A percentile compares a stretch with the other conserved stretches of the same genome.
Evolutionary conservation across 2,888 invertebrate genomes (phyloP).

Genomic region (Pardosa pseudoannulata): DNA sequence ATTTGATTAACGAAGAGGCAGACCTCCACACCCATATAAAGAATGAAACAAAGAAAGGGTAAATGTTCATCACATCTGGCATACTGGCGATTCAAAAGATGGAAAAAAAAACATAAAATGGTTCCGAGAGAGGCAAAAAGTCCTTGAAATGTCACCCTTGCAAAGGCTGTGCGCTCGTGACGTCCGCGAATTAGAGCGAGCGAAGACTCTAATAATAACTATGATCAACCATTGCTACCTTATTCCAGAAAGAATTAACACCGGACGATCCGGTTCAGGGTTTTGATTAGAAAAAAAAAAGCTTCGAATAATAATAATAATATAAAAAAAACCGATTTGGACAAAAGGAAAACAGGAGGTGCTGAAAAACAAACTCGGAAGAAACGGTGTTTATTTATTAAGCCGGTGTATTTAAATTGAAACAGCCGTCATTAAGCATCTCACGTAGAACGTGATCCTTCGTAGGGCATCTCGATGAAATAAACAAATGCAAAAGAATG

Average conservation of each 20-base stretch:
- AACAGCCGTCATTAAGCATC: neutral
- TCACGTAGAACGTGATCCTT: constrained; percentile 6
- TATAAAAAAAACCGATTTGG: no score
- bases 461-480: neutral
- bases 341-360: constrained; percentile 2
- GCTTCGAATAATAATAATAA: neutral
- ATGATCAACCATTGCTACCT: constrained; percentile 1
- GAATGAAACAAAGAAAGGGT: neutral
- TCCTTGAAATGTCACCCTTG: constrained; percentile 55
- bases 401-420: constrained; percentile 18
- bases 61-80: neutral
- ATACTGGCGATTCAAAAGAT: neutral
- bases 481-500: neutral
- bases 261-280: constrained; percentile 7
- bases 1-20: no score
- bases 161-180: constrained; percentile 49
- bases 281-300: neutral
- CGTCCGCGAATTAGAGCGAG: constrained; percentile 45
- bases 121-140: neutral
- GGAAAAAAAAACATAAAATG: no score
- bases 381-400: constrained; percentile 22
- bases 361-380: constrained; percentile 7
- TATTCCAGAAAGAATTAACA: neutral
- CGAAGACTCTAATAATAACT: constrained; percentile 8
- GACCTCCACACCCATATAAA: neutral